Conservation (phyloP, 2,888 invertebrate species). For the Folsomia manolachei region DNA sequence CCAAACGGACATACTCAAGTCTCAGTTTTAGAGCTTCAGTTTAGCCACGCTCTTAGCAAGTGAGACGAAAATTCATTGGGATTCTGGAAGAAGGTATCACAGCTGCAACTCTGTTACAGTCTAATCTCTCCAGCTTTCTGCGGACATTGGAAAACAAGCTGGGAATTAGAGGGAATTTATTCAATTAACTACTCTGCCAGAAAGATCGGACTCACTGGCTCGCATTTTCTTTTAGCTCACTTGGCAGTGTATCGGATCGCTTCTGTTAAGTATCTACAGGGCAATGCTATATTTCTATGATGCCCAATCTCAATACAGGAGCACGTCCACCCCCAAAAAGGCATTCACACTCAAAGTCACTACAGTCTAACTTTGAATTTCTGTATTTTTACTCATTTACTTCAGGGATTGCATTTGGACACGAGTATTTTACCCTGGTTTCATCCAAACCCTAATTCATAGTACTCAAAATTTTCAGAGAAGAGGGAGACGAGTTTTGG, state of each 20-base stretch:
- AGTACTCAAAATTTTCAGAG: no score
- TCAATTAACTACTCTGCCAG: conserved; percentile 50
- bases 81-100: conserved; percentile 48
- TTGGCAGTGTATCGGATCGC: not conserved
- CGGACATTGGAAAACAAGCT: conserved; percentile 50
- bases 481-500: not conserved
- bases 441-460: not conserved
- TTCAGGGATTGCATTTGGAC: not conserved
- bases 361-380: not conserved
- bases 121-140: conserved; percentile 49
- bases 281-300: no score
- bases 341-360: not conserved
- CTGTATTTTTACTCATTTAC: not conserved
- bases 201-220: conserved; percentile 32
- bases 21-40: no score
- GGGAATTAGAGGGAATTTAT: conserved; percentile 51
- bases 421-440: not conserved
- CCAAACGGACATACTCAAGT: no score
- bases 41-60: conserved; percentile 20
- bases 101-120: conserved; percentile 48
- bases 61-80: conserved; percentile 22
- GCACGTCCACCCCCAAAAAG: no score
- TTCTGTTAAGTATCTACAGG: no score
- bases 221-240: no score
- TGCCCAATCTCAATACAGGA: no score